Base-by-base conservation (phyloP, 2,797 vertebrate species). In the Labeo calbasu region DNA sequence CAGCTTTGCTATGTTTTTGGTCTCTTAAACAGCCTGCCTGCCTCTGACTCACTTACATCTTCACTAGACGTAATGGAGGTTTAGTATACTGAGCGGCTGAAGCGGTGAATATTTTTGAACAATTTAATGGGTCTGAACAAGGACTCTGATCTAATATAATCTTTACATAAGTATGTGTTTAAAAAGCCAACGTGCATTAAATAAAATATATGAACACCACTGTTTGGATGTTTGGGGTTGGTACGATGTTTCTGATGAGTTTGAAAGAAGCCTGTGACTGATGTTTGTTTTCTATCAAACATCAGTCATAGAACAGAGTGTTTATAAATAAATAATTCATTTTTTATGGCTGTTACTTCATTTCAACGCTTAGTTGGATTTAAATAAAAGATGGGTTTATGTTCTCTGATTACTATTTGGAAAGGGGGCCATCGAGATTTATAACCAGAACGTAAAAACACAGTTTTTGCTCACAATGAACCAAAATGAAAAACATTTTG, bases 101-200 rank as follows among this genome's bases (percentile, higher is more conserved):
- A 59, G 12, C 12, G 0, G 23, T 57, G 51, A 4, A 61, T 75
- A 61, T 82, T 73, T 82, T 75, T 65, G 23, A 75, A 23, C 46
- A 25, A 40, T 57, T 68, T 32, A 66, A 66, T 55, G 46, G 7
- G 40, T 46, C 23, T 61, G 68, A 46, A 71, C 61, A 53, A 71
- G 23, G n/a, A 9, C 17, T 65, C 23, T 46, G 32, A 59, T 71
- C 40, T 28, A 15, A 28, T 57, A 28, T 57, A 46, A 59, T 43
- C 23, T 14, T 48, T 15, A 19, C 36, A 21, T 57, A 70, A 21
- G 17, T 48, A 23, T 50, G 5, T 28, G n/a, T 25, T 43, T 25
- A 40, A 46, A 70, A 55, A 46, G 10, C 1, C 12, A 55, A 23
- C 43, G 23, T 25, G 36, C 46, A n/a, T 53, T 5, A 53, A 9